A percentile compares a stretch with the other conserved stretches of the same genome.
Evolutionary conservation across 23 tunicate species (phyloP).

Genomic region (Aplidium turbinatum): DNA sequence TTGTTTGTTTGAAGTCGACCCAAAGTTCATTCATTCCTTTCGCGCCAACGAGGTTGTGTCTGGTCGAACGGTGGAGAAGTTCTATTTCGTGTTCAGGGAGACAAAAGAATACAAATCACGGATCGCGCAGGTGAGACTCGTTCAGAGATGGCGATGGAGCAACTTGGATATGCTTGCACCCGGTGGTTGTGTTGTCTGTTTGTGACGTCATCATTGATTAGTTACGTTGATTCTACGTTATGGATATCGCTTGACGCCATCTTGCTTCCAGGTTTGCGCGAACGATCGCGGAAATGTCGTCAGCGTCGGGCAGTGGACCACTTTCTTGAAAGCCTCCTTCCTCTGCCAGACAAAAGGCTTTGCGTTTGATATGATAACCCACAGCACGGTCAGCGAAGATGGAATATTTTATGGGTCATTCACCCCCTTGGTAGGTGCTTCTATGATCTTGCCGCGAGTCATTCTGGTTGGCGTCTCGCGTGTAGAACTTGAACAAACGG

Average conservation of each 20-base stretch:
- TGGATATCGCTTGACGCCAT: too few species aligned
- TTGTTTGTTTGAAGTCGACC: constrained; percentile 14
- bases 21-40: constrained; percentile 26
- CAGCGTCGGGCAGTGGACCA: background rate
- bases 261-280: constrained; percentile 30
- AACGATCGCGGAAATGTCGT: constrained; percentile 31
- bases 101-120: background rate
- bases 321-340: constrained; percentile 32
- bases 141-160: too few species aligned
- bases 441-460: too few species aligned
- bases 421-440: constrained; percentile 12
- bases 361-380: constrained; percentile 11
- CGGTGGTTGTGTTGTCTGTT: too few species aligned
- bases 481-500: too few species aligned
- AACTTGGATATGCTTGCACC: too few species aligned
- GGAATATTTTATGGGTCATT: constrained; percentile 35
- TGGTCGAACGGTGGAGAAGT: constrained; percentile 8
- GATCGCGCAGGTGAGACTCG: constrained; percentile 36
- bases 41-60: background rate
- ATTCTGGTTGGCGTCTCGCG: too few species aligned
- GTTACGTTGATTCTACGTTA: too few species aligned
- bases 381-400: constrained; percentile 17
- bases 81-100: constrained; percentile 38
- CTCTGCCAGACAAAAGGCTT: constrained; percentile 35
- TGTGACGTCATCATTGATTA: too few species aligned